phyloP scores from a whole-genome alignment of 23 tunicate genomes.

The Halocynthia aurantium region DNA sequence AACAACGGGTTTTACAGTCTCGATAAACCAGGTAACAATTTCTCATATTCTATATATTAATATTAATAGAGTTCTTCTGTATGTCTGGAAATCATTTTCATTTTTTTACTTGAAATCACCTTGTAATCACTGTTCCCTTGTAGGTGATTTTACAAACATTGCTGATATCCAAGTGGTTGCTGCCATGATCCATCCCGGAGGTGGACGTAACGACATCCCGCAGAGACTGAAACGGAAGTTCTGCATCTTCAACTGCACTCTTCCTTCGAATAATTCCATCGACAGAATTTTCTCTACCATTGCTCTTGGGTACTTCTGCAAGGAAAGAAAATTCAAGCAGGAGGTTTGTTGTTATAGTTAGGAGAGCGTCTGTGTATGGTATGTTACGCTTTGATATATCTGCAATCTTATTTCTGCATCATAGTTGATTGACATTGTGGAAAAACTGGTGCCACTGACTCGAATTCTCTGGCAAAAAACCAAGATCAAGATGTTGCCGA shows the following conservation, averaged over 20 bases:
- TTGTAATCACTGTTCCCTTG: neutral
- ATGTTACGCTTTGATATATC: neutral
- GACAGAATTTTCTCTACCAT: constrained; percentile 81
- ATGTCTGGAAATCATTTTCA: neutral
- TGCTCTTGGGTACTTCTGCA: constrained; percentile 80
- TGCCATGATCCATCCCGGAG: constrained; percentile 92
- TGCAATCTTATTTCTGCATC: neutral
- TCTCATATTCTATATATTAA: neutral
- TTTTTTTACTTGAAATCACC: neutral
- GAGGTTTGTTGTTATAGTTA: neutral
- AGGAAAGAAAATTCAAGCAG: constrained; percentile 58
- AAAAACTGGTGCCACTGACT: constrained; percentile 56
- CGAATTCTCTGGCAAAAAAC: constrained; percentile 74
- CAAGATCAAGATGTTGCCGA: constrained; percentile 82
- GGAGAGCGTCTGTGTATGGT: neutral
- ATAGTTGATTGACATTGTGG: constrained; percentile 44
- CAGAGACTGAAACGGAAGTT: constrained; percentile 83
- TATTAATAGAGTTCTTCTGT: neutral
- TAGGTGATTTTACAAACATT: constrained; percentile 80
- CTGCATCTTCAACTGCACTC: constrained; percentile 85
- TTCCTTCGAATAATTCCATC: constrained; percentile 77
- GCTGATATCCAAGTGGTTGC: constrained; percentile 84
- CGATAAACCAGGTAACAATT: constrained; percentile 59
- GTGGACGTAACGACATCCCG: constrained; percentile 90
- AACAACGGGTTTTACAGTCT: constrained; percentile 81